These are phyloP conservation scores for Pygmarrhopalites habei DNA, from an alignment of 1,140 invertebrate genomes.

Conservation along the genomic window DNA sequence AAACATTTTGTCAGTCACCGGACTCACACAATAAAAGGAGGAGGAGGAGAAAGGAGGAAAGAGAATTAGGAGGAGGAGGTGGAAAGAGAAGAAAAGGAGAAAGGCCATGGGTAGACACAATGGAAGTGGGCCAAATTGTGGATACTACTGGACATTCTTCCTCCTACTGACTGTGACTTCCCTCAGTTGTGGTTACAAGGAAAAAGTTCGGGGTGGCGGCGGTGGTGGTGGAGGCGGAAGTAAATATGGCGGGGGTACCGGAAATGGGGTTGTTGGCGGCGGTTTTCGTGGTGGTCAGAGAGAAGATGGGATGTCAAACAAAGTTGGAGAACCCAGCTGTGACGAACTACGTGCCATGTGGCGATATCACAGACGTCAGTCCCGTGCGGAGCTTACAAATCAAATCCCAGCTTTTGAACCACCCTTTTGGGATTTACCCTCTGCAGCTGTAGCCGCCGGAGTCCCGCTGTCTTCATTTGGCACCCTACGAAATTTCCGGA, in stretches of 20 bases:
- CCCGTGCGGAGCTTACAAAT: slow-evolving; percentile 73
- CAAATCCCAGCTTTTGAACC: slow-evolving; percentile 59
- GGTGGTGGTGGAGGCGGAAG: not conserved
- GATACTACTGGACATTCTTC: not conserved
- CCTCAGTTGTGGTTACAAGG: slow-evolving; percentile 4
- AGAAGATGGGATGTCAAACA: slow-evolving; percentile 14
- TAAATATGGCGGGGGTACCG: not conserved
- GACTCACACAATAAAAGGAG: too few species aligned
- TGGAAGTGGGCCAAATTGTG: too few species aligned
- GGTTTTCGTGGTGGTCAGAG: not conserved
- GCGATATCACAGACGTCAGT: slow-evolving; percentile 80
- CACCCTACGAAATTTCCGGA: not conserved
- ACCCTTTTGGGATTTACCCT: slow-evolving; percentile 24
- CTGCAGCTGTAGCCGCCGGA: not conserved
- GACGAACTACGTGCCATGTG: slow-evolving; percentile 82
- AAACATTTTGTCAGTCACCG: too few species aligned
- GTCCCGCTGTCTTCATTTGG: slow-evolving; percentile 26
- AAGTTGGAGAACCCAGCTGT: slow-evolving; percentile 62
- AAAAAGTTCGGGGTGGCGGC: not conserved
- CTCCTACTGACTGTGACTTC: not conserved
- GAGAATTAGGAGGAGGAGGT: too few species aligned
- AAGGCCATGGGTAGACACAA: too few species aligned
- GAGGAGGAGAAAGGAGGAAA: too few species aligned
- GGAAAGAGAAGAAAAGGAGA: too few species aligned
- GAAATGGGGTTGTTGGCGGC: not conserved